Evolutionary conservation across 2,888 invertebrate genomes (phyloP).

Genomic region (Rhagophthalmus giganteus): DNA sequence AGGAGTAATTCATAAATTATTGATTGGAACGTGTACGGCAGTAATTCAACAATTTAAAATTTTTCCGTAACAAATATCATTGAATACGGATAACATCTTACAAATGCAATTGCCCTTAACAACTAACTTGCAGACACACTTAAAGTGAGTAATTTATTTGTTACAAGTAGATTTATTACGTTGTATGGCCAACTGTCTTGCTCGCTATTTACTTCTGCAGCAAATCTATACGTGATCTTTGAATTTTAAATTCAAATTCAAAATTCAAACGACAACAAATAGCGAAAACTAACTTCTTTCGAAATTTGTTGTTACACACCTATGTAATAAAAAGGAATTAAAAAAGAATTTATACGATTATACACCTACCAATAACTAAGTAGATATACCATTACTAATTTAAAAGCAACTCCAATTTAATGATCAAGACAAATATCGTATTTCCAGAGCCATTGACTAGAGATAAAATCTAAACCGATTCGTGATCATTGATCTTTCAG

Average conservation of each 20-base stretch:
- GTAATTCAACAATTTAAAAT: slow-evolving; percentile 3
- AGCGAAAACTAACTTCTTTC: slow-evolving; percentile 6
- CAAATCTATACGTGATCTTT: slow-evolving; percentile 19
- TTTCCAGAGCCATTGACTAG: slow-evolving; percentile 17
- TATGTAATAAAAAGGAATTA: no score
- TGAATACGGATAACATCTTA: slow-evolving; percentile 11
- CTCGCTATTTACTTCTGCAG: slow-evolving; percentile 25
- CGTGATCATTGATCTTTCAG: slow-evolving; percentile 34
- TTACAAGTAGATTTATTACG: slow-evolving; percentile 26
- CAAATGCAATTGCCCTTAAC: slow-evolving; percentile 26
- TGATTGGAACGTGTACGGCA: background rate
- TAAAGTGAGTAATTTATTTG: slow-evolving; percentile 31
- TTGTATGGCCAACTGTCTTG: slow-evolving; percentile 23
- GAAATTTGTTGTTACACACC: slow-evolving; percentile 1
- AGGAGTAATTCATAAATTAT: background rate
- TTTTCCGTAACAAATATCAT: slow-evolving; percentile 5
- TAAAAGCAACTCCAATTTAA: no score
- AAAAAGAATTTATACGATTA: no score
- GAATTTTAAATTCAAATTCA: slow-evolving; percentile 20
- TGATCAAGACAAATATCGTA: no score
- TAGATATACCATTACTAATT: no score
- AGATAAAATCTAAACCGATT: slow-evolving; percentile 33
- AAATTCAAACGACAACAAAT: slow-evolving; percentile 16
- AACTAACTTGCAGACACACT: slow-evolving; percentile 28
- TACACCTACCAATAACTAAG: no score